Conservation (phyloP, 1,140 invertebrate genomes). For the Colletes gigas region DNA sequence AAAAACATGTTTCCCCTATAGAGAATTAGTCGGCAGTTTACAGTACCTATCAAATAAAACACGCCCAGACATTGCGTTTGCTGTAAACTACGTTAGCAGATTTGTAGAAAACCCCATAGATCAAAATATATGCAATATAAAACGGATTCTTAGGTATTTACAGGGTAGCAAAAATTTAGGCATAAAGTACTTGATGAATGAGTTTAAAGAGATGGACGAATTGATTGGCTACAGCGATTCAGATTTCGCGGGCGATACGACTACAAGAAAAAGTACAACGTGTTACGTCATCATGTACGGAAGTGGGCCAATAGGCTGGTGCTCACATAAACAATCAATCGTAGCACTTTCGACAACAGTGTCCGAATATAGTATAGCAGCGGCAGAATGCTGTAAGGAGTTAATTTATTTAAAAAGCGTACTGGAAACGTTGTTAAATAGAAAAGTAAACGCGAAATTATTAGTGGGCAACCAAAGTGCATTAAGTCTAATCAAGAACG, state of each 20-base stretch:
- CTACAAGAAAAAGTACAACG: background rate
- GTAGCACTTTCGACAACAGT: slow-evolving; percentile 13
- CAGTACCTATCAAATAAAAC: slow-evolving; percentile 1
- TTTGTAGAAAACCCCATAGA: background rate
- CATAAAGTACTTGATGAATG: background rate
- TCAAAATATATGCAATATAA: background rate
- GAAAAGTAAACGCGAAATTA: background rate
- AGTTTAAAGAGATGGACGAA: background rate
- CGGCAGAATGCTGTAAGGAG: slow-evolving; percentile 22
- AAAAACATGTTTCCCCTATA: background rate
- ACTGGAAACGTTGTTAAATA: background rate
- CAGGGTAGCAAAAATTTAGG: background rate
- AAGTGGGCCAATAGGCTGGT: background rate
- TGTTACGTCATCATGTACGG: background rate
- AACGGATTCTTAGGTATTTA: slow-evolving; percentile 3
- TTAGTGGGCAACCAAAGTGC: slow-evolving; percentile 18
- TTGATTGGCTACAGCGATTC: background rate
- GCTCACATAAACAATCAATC: slow-evolving; percentile 11
- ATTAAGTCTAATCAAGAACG: slow-evolving; percentile 6
- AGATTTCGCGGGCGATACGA: slow-evolving; percentile 4
- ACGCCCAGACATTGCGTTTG: background rate
- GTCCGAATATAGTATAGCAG: slow-evolving; percentile 11
- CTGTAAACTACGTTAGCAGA: background rate
- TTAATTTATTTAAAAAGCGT: slow-evolving; percentile 3
- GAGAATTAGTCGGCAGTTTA: background rate